These are phyloP conservation scores for Oreamnos americanus DNA, from an alignment of 2,113 vertebrate genomes.

Conservation along the genomic window DNA sequence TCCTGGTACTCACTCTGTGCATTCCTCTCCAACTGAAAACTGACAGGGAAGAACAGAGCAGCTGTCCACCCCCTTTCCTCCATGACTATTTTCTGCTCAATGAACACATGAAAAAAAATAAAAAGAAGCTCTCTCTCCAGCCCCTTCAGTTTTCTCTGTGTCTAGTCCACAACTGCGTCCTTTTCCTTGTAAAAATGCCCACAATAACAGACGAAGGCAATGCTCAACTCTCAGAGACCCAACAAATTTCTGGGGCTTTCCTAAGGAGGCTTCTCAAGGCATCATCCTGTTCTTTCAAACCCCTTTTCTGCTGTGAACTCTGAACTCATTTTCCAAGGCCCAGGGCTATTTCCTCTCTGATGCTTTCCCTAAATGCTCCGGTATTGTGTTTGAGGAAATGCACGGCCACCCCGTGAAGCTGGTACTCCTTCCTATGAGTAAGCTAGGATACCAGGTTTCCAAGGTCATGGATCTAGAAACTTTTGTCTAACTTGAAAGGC, in stretches of 20 bases:
- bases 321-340: background rate
- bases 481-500: background rate
- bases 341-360: background rate
- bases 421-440: background rate
- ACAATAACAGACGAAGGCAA: background rate
- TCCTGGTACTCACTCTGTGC: constrained; percentile 18
- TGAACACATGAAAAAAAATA: constrained; percentile 29
- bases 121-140: background rate
- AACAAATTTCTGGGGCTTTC: background rate
- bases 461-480: background rate
- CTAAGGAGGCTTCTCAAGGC: background rate
- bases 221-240: background rate
- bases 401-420: background rate
- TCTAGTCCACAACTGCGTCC: background rate
- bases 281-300: background rate
- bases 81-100: constrained; percentile 48
- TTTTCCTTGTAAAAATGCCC: background rate
- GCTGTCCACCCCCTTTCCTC: constrained; percentile 40
- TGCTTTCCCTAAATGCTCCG: background rate
- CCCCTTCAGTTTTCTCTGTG: background rate
- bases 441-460: background rate
- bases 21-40: constrained; percentile 38
- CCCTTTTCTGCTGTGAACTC: background rate
- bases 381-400: background rate
- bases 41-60: constrained; percentile 44